phyloP scores from a whole-genome alignment of 1,140 invertebrate genomes.

The Heliconius hermathena region DNA sequence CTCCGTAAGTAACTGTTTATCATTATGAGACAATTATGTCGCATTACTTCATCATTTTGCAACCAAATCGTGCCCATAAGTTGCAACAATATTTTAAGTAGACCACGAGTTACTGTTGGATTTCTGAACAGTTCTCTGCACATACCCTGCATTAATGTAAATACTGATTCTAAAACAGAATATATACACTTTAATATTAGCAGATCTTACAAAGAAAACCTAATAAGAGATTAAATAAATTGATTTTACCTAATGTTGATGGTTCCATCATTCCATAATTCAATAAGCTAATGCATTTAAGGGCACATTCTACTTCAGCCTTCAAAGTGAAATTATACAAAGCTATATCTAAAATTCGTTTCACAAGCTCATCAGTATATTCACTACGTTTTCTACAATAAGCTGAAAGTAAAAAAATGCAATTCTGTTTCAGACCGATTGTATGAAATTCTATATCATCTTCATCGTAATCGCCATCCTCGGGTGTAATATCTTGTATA shows the following conservation, averaged over 20 bases:
- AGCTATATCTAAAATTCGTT: conserved; percentile 60
- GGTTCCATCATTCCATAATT: conserved; percentile 48
- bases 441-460: conserved; percentile 54
- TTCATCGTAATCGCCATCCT: conserved; percentile 53
- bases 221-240: conserved; percentile 21
- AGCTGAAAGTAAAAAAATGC: conserved; percentile 56
- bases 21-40: conserved; percentile 71
- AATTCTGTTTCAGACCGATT: conserved; percentile 56
- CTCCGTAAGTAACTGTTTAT: conserved; percentile 63
- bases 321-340: conserved; percentile 55
- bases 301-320: conserved; percentile 56
- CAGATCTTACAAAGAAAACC: conserved; percentile 2
- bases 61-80: conserved; percentile 59
- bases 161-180: conserved; percentile 55
- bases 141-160: conserved; percentile 62
- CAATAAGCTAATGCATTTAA: conserved; percentile 57
- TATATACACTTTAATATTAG: not conserved
- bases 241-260: conserved; percentile 57
- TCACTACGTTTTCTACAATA: conserved; percentile 55
- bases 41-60: conserved; percentile 43
- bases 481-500: conserved; percentile 43
- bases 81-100: conserved; percentile 53
- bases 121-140: conserved; percentile 63
- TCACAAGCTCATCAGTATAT: conserved; percentile 60
- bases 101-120: conserved; percentile 50